A percentile compares a stretch with the other conserved stretches of the same genome.
Conservation (phyloP, 1,140 invertebrate species). For the Pogonognathellus flavescens region DNA sequence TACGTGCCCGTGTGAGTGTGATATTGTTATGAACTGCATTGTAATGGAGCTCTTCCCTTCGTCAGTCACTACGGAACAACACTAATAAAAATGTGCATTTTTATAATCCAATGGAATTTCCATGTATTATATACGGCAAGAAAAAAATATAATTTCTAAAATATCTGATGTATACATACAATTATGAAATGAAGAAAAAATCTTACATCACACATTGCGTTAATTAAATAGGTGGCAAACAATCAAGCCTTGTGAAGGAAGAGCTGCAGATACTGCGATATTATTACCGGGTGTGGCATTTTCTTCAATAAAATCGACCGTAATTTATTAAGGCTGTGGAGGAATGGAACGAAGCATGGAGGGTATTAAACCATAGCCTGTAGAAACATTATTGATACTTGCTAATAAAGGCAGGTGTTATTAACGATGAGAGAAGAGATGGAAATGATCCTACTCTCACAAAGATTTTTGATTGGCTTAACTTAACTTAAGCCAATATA, state of each 20-base stretch:
- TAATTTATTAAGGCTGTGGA: conserved; percentile 26
- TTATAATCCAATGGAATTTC: background rate
- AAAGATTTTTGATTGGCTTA: background rate
- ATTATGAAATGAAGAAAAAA: no score
- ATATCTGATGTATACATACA: no score
- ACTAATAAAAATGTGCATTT: background rate
- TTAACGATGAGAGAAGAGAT: background rate
- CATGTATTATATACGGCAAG: no score
- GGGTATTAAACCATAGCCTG: background rate
- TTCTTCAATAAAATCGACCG: conserved; percentile 4
- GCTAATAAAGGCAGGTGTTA: conserved; percentile 15
- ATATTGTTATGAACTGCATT: no score
- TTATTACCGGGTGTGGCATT: conserved; percentile 36
- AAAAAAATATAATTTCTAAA: no score
- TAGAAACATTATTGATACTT: background rate
- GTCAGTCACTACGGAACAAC: no score
- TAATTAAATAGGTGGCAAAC: conserved; percentile 30
- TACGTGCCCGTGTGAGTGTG: background rate
- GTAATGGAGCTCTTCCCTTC: no score
- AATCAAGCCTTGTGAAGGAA: conserved; percentile 31
- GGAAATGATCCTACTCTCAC: background rate
- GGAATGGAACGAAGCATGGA: background rate
- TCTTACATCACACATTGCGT: background rate
- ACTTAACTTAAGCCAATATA: background rate
- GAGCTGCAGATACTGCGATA: background rate